Conservation (phyloP, 2,113 vertebrate genomes). For the Syrmaticus mikado region DNA sequence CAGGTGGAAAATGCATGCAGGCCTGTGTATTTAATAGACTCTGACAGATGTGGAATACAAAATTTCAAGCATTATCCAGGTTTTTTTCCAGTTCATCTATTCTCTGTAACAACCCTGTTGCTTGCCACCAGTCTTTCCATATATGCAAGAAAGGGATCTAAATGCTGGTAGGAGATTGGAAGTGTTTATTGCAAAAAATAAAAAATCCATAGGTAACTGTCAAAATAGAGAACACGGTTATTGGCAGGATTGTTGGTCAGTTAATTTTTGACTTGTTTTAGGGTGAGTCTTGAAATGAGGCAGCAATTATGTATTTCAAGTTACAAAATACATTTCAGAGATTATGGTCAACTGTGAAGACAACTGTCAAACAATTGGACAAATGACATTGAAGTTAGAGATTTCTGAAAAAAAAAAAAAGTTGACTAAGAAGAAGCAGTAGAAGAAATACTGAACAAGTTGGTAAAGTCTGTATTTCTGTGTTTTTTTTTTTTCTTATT, state of each 20-base stretch:
- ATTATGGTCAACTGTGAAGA: conserved; percentile 16
- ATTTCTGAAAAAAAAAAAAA: neutral
- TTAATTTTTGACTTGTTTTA: conserved; percentile 6
- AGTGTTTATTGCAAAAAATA: neutral
- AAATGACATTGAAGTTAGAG: neutral
- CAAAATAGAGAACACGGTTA: neutral
- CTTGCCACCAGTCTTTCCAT: neutral
- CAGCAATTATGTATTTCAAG: neutral
- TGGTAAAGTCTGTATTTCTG: neutral
- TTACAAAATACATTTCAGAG: neutral
- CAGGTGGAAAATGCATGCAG: neutral
- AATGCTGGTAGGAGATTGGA: neutral
- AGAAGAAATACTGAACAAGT: neutral
- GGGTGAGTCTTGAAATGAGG: neutral
- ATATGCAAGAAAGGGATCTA: neutral
- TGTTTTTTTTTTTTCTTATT: neutral
- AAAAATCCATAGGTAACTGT: neutral
- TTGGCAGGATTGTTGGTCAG: neutral
- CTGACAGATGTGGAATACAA: neutral
- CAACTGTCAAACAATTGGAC: neutral
- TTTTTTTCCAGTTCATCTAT: neutral
- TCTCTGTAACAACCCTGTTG: neutral
- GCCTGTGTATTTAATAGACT: neutral
- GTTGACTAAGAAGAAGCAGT: neutral
- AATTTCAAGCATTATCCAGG: neutral